Evolutionary conservation across 1,140 invertebrate species (phyloP).

Genomic region (Tachypleus tridentatus): DNA sequence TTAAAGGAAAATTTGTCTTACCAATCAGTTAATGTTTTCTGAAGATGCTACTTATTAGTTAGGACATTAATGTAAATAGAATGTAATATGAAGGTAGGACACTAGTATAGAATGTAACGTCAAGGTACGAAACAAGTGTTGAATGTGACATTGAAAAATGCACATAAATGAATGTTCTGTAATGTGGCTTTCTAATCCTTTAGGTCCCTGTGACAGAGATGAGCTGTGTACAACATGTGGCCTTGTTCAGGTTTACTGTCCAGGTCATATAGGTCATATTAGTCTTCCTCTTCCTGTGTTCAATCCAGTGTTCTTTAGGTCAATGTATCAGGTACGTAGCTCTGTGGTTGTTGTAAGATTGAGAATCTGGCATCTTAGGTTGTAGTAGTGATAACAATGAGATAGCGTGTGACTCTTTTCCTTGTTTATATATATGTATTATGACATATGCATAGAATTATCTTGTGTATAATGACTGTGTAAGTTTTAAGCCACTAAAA

Average conservation of each 20-base stretch:
- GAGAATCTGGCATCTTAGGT: background rate
- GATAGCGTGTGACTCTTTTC: background rate
- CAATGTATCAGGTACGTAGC: conserved; percentile 47
- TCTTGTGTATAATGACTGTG: no score
- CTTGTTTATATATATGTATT: no score
- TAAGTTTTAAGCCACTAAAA: no score
- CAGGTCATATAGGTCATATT: conserved; percentile 92
- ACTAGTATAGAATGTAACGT: no score
- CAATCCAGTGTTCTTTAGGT: conserved; percentile 80
- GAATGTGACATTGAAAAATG: background rate
- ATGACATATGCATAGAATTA: no score
- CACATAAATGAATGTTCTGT: background rate
- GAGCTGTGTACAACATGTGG: conserved; percentile 74
- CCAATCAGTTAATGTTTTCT: no score
- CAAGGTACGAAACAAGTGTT: no score
- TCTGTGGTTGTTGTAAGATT: background rate
- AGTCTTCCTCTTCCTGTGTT: conserved; percentile 77
- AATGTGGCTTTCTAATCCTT: conserved; percentile 7
- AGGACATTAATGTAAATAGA: no score
- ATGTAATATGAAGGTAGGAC: no score
- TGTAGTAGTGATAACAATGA: background rate
- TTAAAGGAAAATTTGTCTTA: no score
- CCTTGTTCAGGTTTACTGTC: conserved; percentile 53
- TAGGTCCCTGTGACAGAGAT: conserved; percentile 38
- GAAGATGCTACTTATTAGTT: no score